A percentile compares a stretch with the other conserved stretches of the same genome.
Evolutionary conservation across 2,888 invertebrate species (phyloP).

Genomic region (Cataglyphis altisquamis): DNA sequence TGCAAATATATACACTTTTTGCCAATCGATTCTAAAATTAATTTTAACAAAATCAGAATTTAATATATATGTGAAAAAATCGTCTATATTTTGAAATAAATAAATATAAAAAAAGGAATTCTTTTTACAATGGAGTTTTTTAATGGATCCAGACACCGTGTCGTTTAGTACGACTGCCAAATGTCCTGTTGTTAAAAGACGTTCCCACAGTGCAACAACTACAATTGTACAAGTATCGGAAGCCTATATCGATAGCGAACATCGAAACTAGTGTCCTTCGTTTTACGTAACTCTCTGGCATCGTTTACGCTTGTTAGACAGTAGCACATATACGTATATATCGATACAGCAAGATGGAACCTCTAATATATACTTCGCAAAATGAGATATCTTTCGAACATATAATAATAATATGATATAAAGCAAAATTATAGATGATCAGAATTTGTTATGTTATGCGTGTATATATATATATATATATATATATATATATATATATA

Average conservation of each 20-base stretch:
- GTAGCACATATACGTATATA: neutral
- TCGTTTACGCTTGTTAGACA: slow-evolving; percentile 57
- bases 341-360: slow-evolving; percentile 25
- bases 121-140: neutral
- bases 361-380: neutral
- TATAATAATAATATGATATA: slow-evolving; percentile 13
- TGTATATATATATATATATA: too few species aligned
- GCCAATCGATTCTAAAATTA: too few species aligned
- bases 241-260: slow-evolving; percentile 48
- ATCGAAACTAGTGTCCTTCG: slow-evolving; percentile 65
- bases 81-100: neutral
- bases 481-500: too few species aligned
- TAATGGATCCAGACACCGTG: neutral
- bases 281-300: slow-evolving; percentile 63
- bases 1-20: neutral
- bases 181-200: neutral
- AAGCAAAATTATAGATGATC: slow-evolving; percentile 17
- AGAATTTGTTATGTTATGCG: neutral
- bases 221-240: slow-evolving; percentile 34
- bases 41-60: neutral
- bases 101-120: neutral
- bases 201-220: slow-evolving; percentile 25
- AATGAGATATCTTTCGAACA: slow-evolving; percentile 26
- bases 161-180: neutral
- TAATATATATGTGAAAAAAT: neutral